Base-by-base conservation (phyloP, 2,113 vertebrate genomes). In the Hyperopisus bebe region DNA sequence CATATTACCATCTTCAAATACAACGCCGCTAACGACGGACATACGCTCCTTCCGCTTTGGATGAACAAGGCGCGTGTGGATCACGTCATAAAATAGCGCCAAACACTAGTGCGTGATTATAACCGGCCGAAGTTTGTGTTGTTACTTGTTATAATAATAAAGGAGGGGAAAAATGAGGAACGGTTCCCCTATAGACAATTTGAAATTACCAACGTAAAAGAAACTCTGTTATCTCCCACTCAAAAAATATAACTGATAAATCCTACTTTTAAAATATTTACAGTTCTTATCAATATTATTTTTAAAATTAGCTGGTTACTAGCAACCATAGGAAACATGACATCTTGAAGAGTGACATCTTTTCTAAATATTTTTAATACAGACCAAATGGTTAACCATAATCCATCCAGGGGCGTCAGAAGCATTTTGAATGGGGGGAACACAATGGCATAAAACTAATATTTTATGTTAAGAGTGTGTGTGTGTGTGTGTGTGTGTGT, bases 71-170 rank as follows among this genome's bases (percentile, higher is more conserved):
- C 48, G 85, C n/a, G 27, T 86, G 2, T 86, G 10, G 51, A 48
- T 3, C 5, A 46, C 82, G 82, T 84, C 82, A 84, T 84, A 44
- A 84, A 84, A 84, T 44, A 84, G 82, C 21, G 82, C 82, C 80
- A 47, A 47, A 19, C 39, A 46, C 13, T 83, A 3, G 39, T 24
- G 19, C 42, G 21, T 19, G 17, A 46, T 24, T 47, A 5, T 46
- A 46, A 46, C 31, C 4, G 1, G 0, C 3, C 6, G 8, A 9
- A 19, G 8, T 84, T 3, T 70, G 27, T 83, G 42, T 46, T 44
- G 15, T 80, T 39, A 21, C 35, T 42, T 82, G 31, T 80, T 39
- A 80, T 42, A 82, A 44, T 82, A 82, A 80, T 77, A 31, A 42
- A 80, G 0, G 13, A 24, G 48, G 48, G 15, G 17, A 7, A 1